These are phyloP conservation scores for Micrasema minimum DNA, from an alignment of 1,140 invertebrate species.

Conservation along the genomic window DNA sequence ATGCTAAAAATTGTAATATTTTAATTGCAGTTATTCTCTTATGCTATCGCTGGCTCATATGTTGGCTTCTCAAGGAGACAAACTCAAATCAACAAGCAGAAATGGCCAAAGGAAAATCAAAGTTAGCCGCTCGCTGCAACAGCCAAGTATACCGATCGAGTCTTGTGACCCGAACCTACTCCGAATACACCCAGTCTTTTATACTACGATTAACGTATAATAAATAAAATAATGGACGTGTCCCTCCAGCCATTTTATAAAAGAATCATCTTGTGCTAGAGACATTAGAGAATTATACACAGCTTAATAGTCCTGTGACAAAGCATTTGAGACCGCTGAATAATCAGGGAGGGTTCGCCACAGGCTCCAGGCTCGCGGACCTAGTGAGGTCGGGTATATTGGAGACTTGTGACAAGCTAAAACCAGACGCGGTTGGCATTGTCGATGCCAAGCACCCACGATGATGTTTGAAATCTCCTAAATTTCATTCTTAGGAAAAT, in stretches of 20 bases:
- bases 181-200: slow-evolving; percentile 75
- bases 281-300: no score
- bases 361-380: slow-evolving; percentile 60
- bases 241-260: slow-evolving; percentile 70
- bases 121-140: slow-evolving; percentile 82
- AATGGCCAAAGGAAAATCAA: slow-evolving; percentile 68
- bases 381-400: slow-evolving; percentile 70
- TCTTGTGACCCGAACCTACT: slow-evolving; percentile 80
- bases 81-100: slow-evolving; percentile 71
- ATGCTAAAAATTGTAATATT: no score
- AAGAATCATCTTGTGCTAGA: slow-evolving; percentile 75
- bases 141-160: slow-evolving; percentile 85
- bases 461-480: slow-evolving; percentile 78
- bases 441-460: no score
- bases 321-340: slow-evolving; percentile 81
- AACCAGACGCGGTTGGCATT: slow-evolving; percentile 77
- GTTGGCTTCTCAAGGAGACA: slow-evolving; percentile 80
- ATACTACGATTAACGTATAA: slow-evolving; percentile 68
- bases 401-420: slow-evolving; percentile 72
- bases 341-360: slow-evolving; percentile 76
- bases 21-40: slow-evolving; percentile 74
- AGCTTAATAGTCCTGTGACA: slow-evolving; percentile 76
- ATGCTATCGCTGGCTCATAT: slow-evolving; percentile 86
- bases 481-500: slow-evolving; percentile 82
- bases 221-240: slow-evolving; percentile 65